Percentiles rank a stretch among this genome's conserved stretches.
These are phyloP conservation scores for Ammospiza nelsoni DNA, from an alignment of 2,113 vertebrate species.

Conservation along the genomic window DNA sequence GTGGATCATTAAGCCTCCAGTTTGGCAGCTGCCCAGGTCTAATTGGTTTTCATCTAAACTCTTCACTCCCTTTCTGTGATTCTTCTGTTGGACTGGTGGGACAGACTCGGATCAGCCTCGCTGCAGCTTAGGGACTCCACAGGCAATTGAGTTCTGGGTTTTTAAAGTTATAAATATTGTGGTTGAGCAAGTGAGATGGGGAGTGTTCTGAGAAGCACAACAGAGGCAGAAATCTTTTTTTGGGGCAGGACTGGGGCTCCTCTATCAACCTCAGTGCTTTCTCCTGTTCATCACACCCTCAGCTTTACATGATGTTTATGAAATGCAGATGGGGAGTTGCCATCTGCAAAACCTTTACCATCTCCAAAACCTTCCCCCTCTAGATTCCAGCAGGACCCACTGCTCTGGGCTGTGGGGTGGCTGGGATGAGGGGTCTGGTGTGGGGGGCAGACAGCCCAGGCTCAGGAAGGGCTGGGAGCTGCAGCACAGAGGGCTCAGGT, in stretches of 20 bases:
- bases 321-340: not conserved
- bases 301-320: not conserved
- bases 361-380: not conserved
- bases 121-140: not conserved
- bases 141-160: not conserved
- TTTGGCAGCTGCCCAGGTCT: not conserved
- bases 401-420: not conserved
- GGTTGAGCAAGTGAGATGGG: not conserved
- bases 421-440: not conserved
- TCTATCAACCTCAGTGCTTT: not conserved
- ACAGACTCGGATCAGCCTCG: not conserved
- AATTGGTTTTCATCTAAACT: not conserved
- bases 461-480: fast-evolving
- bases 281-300: not conserved
- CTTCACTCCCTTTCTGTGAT: not conserved
- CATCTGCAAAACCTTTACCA: not conserved
- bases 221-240: not conserved
- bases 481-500: not conserved
- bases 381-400: not conserved
- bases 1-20: not conserved
- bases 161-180: not conserved
- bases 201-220: not conserved
- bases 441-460: not conserved
- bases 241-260: not conserved
- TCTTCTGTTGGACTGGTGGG: not conserved